Conservation (phyloP, 2,797 vertebrate genomes). For the Tragopan temminckii region DNA sequence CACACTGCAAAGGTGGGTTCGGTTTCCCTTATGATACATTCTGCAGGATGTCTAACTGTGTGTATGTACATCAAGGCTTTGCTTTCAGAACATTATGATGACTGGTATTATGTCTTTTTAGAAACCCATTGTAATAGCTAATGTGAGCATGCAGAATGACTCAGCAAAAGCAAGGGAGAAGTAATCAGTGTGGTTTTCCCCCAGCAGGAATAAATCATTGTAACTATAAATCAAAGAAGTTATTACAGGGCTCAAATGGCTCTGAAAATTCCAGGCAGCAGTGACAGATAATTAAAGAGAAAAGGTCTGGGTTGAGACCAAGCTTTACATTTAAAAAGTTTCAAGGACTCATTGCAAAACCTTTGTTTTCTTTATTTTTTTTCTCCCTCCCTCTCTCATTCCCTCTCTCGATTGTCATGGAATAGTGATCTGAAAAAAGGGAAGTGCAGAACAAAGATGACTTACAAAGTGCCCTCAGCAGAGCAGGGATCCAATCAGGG, state of each 20-base stretch:
- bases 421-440: neutral
- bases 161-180: slow-evolving; percentile 48
- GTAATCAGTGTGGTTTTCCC: slow-evolving; percentile 1
- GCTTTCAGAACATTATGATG: neutral
- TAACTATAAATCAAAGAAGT: slow-evolving; percentile 59
- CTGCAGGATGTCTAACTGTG: neutral
- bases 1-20: neutral
- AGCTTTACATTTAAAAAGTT: slow-evolving; percentile 10
- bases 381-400: neutral
- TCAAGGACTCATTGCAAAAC: slow-evolving; percentile 24
- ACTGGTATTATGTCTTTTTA: neutral
- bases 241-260: slow-evolving; percentile 45
- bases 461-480: slow-evolving; percentile 28
- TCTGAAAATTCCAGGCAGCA: slow-evolving; percentile 48
- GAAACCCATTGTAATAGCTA: neutral
- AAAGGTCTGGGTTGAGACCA: slow-evolving; percentile 12
- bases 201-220: slow-evolving; percentile 46
- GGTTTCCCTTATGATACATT: neutral
- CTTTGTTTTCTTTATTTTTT: neutral
- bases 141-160: slow-evolving; percentile 29
- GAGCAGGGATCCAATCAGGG: neutral
- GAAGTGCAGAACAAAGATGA: neutral
- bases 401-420: neutral
- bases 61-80: neutral
- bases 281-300: slow-evolving; percentile 57